Percentiles rank a stretch among this genome's conserved stretches.
These are phyloP conservation scores for Drosophila miranda DNA, from an alignment of 1,140 invertebrate genomes.

Conservation along the genomic window DNA sequence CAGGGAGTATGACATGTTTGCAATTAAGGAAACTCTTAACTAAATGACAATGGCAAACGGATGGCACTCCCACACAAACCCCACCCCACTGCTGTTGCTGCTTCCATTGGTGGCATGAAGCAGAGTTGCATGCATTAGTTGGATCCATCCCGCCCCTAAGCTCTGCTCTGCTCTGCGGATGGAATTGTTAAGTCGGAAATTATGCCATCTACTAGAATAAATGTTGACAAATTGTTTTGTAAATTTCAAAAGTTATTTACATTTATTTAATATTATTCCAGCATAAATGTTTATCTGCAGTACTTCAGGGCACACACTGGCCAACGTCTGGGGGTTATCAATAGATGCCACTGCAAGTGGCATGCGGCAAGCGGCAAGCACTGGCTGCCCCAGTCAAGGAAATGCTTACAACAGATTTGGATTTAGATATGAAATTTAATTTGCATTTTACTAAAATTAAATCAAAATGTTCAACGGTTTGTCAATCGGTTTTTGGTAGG, in stretches of 20 bases:
- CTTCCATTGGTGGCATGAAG: conserved; percentile 3
- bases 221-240: conserved; percentile 60
- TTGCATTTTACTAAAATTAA: too few species aligned
- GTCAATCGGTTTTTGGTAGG: too few species aligned
- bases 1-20: conserved; percentile 46
- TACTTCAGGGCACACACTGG: too few species aligned
- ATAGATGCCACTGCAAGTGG: too few species aligned
- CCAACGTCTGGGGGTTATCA: too few species aligned
- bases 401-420: too few species aligned
- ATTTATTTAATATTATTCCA: conserved; percentile 32
- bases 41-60: conserved; percentile 60
- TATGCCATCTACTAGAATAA: conserved; percentile 50
- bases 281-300: conserved; percentile 11
- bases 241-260: conserved; percentile 24
- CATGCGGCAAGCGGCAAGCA: too few species aligned
- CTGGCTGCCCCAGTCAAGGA: too few species aligned
- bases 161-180: conserved; percentile 22
- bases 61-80: conserved; percentile 35
- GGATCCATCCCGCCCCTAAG: conserved; percentile 3
- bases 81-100: conserved; percentile 6
- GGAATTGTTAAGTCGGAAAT: conserved; percentile 56
- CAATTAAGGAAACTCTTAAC: conserved; percentile 64
- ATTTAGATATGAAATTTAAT: too few species aligned
- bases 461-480: too few species aligned
- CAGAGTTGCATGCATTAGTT: background rate